Conservation (phyloP, 2,797 vertebrate genomes). For the Xiphophorus birchmanni region DNA sequence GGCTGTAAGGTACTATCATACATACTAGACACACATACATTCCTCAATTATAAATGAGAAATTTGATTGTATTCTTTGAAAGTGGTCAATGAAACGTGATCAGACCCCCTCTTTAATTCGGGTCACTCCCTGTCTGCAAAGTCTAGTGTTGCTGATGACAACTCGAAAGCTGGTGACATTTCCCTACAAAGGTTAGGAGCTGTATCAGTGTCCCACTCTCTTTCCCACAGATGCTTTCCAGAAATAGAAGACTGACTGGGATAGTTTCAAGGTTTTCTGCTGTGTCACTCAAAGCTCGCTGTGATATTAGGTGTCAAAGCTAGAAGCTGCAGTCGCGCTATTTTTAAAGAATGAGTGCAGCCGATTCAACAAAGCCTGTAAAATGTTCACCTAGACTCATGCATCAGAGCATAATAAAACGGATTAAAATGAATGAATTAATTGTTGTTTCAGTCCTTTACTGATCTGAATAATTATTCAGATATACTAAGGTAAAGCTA, state of each 20-base stretch:
- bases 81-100: background rate
- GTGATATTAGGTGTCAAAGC: constrained; percentile 43
- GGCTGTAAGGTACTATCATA: constrained; percentile 89
- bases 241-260: constrained; percentile 61
- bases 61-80: constrained; percentile 9
- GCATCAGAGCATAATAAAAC: background rate
- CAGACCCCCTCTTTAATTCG: constrained; percentile 22
- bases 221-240: constrained; percentile 42
- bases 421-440: background rate
- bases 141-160: constrained; percentile 16
- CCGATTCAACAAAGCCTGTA: constrained; percentile 11
- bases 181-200: constrained; percentile 80
- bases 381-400: constrained; percentile 11
- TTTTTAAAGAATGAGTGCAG: constrained; percentile 42
- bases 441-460: background rate
- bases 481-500: background rate
- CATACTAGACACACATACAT: constrained; percentile 15
- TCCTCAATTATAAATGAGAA: constrained; percentile 5
- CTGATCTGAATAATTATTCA: background rate
- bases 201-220: constrained; percentile 67
- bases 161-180: constrained; percentile 70
- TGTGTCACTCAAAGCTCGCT: constrained; percentile 49
- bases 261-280: constrained; percentile 53
- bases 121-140: constrained; percentile 8
- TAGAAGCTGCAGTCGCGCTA: constrained; percentile 1